Evolutionary conservation across 2,888 invertebrate species (phyloP), one percentile per base, ranked within the genome.

Genomic region (Thymelicus lineola): DNA sequence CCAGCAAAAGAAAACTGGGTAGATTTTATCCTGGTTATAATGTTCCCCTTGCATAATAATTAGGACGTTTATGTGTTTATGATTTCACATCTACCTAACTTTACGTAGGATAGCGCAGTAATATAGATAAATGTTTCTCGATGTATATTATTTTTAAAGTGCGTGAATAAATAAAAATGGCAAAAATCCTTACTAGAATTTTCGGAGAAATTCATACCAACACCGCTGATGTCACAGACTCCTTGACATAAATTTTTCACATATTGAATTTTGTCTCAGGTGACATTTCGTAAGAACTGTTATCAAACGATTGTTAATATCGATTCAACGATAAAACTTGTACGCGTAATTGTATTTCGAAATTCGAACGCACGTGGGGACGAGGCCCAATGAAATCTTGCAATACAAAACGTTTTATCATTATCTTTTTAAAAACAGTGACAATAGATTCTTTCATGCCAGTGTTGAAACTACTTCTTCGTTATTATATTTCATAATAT

Each of bases 241-340:
- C 90, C 90, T 90, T 90, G 90, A 89, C 90, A 90, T 82, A 82
- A 77, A 86, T 87, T 82, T 38, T 80, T 78, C 80, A 84, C 80
- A 84, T 78, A 80, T 80, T 80, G 76, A 80, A 80, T 73, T 75
- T 80, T 73, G 73, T 75, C 74, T 80, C 75, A 77, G 76, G 75
- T 73, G 73, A 74, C 72, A 81, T 90, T 88, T 87, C 86, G 82
- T 80, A 90, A 90, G 63, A 69, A 7, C 60, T 65, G 73, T 83
- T 84, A 85, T 84, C 82, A 77, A 81, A 74, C 76, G 80, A 82
- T 82, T 81, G 78, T 81, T 80, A 78, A 76, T 77, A 80, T 76
- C 79, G 78, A 80, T 75, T 79, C 77, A 79, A 79, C 77, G 79
- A 81, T 83, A 83, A 80, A 81, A 79, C 74, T 81, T 74, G n/a